These are phyloP conservation scores for Esox masquinongy DNA, from an alignment of 2,797 vertebrate species.

Conservation along the genomic window DNA sequence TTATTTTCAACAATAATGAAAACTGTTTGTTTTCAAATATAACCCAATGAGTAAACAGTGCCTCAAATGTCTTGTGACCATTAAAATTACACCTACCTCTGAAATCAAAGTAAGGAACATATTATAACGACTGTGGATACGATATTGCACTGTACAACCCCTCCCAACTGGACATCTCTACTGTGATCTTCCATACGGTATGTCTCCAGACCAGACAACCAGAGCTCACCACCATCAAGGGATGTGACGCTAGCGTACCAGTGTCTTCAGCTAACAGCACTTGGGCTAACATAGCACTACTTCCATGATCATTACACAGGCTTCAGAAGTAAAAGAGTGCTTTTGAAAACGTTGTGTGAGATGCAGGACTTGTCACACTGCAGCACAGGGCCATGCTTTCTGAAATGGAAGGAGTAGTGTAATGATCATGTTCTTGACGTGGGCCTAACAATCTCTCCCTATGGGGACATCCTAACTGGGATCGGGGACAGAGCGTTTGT, in stretches of 20 bases:
- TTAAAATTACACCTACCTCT: slow-evolving; percentile 8
- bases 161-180: neutral
- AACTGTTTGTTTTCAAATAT: neutral
- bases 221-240: neutral
- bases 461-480: neutral
- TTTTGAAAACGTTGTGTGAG: neutral
- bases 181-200: no score
- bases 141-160: no score
- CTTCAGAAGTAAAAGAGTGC: neutral
- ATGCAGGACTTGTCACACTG: neutral
- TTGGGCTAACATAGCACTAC: no score
- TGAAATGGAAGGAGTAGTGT: neutral
- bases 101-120: slow-evolving; percentile 22
- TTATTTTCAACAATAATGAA: neutral
- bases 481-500: neutral
- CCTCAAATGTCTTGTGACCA: slow-evolving; percentile 5
- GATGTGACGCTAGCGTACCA: no score
- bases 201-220: no score
- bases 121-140: neutral
- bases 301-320: no score
- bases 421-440: neutral
- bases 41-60: slow-evolving; percentile 26
- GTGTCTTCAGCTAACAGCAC: no score
- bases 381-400: neutral
- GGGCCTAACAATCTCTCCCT: neutral